Evolutionary conservation across 2,888 invertebrate genomes (phyloP).

Genomic region (Protonemura montana): DNA sequence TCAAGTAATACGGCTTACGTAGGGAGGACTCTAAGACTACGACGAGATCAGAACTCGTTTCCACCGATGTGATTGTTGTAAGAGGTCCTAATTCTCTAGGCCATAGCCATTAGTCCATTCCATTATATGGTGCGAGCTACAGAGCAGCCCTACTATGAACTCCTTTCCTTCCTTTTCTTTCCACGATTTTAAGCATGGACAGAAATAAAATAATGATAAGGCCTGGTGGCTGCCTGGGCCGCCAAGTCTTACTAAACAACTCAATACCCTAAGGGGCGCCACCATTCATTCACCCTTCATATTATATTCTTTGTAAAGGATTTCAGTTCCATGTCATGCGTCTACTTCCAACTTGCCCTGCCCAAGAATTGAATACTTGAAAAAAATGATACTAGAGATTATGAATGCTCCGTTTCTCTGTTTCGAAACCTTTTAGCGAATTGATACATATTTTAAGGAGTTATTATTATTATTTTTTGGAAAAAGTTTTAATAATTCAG

Average conservation of each 20-base stretch:
- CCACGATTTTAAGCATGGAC: not conserved
- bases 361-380: not conserved
- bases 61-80: not conserved
- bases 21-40: not conserved
- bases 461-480: not conserved
- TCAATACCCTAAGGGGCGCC: not conserved
- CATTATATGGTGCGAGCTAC: not conserved
- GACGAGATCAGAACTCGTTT: not conserved
- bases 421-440: conserved; percentile 29
- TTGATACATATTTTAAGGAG: conserved; percentile 14
- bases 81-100: not conserved
- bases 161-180: not conserved
- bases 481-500: not conserved
- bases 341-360: not conserved
- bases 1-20: not conserved
- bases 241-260: not conserved
- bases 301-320: conserved; percentile 12
- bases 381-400: not conserved
- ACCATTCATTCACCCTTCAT: conserved; percentile 12
- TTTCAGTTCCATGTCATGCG: not conserved
- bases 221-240: not conserved
- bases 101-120: not conserved
- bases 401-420: not conserved
- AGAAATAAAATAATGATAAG: conserved; percentile 12
- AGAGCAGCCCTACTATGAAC: not conserved